Percentiles rank a stretch among this genome's conserved stretches.
Evolutionary conservation across 2,113 vertebrate species (phyloP).

Genomic region (Tachycineta bicolor): DNA sequence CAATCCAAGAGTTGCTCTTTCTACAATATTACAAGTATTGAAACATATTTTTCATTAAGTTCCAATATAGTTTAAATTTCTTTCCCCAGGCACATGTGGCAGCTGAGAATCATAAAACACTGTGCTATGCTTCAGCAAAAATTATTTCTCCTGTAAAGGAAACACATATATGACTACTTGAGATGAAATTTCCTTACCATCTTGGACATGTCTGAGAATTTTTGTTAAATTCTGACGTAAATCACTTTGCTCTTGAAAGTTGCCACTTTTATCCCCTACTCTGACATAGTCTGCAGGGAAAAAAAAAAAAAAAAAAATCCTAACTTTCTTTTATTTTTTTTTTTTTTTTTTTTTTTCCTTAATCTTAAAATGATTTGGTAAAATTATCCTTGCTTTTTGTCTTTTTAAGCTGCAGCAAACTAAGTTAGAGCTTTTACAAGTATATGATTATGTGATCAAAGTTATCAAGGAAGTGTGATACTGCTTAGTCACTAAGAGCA

Average conservation of each 20-base stretch:
- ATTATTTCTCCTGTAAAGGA: not conserved
- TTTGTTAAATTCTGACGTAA: not conserved
- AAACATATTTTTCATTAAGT: not conserved
- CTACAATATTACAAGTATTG: not conserved
- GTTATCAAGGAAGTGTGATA: not conserved
- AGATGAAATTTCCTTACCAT: not conserved
- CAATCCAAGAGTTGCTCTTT: not conserved
- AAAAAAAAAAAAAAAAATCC: not conserved
- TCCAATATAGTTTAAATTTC: not conserved
- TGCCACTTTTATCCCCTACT: not conserved
- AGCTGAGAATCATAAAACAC: not conserved
- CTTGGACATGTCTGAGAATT: not conserved
- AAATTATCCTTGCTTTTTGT: not conserved
- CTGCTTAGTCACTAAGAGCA: not conserved
- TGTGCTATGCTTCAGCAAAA: not conserved
- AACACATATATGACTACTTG: not conserved
- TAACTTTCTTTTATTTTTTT: not conserved
- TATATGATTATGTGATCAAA: not conserved
- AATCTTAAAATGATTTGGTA: not conserved
- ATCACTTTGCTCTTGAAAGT: not conserved
- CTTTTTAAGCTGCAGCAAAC: not conserved
- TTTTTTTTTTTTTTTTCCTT: fast-evolving
- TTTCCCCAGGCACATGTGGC: not conserved
- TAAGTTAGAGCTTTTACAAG: not conserved
- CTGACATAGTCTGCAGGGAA: not conserved